Conservation (phyloP, 2,797 vertebrate genomes). For the Catostomus latipinnis region DNA sequence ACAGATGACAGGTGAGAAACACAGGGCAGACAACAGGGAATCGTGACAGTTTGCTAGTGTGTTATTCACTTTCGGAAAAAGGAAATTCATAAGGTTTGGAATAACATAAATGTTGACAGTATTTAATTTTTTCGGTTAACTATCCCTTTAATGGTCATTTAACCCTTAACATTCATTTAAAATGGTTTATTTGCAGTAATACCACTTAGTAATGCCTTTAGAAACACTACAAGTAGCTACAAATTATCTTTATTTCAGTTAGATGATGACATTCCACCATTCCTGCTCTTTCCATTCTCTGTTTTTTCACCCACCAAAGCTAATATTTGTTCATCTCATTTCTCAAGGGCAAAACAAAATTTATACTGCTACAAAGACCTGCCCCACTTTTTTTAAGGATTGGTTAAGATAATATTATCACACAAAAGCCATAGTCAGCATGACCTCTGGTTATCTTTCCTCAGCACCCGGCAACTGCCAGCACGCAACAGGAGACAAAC, state of each 20-base stretch:
- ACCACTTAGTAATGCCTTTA: background rate
- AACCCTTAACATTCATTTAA: background rate
- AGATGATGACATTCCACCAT: background rate
- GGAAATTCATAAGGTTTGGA: too few relatives aligned
- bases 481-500: slow-evolving; percentile 19
- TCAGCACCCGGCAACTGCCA: slow-evolving; percentile 56
- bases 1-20: too few relatives aligned
- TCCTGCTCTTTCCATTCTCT: slow-evolving; percentile 39
- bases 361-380: slow-evolving; percentile 40
- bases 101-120: too few relatives aligned
- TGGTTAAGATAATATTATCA: slow-evolving; percentile 78
- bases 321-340: slow-evolving; percentile 51
- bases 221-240: slow-evolving; percentile 12
- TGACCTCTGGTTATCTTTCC: slow-evolving; percentile 58
- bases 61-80: too few relatives aligned
- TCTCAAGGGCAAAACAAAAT: slow-evolving; percentile 57
- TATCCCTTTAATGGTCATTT: too few relatives aligned
- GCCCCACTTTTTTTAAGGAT: slow-evolving; percentile 39
- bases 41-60: too few relatives aligned
- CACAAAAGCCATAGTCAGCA: slow-evolving; percentile 58
- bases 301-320: slow-evolving; percentile 48
- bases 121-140: too few relatives aligned
- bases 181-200: slow-evolving; percentile 5
- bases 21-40: too few relatives aligned
- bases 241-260: slow-evolving; percentile 29